Evolutionary conservation across 2,888 invertebrate genomes (phyloP), one percentile per base, ranked within the genome.

Genomic region (Leptodirus hochenwartii): DNA sequence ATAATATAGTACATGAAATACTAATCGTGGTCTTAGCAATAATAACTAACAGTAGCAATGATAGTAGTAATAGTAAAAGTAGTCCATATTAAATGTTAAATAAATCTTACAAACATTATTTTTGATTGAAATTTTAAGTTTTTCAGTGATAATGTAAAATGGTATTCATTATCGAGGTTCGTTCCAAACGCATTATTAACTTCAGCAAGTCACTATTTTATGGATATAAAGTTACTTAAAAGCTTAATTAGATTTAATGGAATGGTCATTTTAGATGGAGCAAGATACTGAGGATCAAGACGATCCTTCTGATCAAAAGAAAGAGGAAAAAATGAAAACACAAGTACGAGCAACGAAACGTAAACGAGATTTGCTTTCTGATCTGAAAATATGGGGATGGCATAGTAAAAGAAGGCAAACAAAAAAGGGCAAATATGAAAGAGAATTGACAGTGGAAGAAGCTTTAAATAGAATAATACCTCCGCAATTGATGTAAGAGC

Each of bases 381-480:
- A 71, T 41, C 51, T 81, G 13, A 71, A 78, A 42, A 73, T 75
- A 41, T 78, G 80, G 77, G 75, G 76, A 29, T 80, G 79, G 76
- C 78, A 77, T 41, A 62, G 62, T 30, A 72, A 64, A 41, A 47
- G 68, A 12, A 60, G 64, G 36, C 61, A 64, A 8, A 49, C 63
- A 4, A 59, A 57, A 29, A 64, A 64, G 39, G 60, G 62, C 33
- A 66, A 69, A 46, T 61, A 61, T 17, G 63, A 61, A 36, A 54
- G 59, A 40, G 67, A 68, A 49, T 66, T 71, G 39, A 69, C 69
- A 20, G 62, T 75, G 15, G 72, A 73, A 49, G 75, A 76, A 43
- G 70, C 66, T 3, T 52, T 80, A 11, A 62, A 69, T 34, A 59
- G 66, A 49, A 64, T 78, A 50, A 66, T 79, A 16, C 77, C 79